Evolutionary conservation across 2,113 vertebrate species (phyloP), one percentile per base, ranked within the genome.

Genomic region (Cheirogaleus medius): DNA sequence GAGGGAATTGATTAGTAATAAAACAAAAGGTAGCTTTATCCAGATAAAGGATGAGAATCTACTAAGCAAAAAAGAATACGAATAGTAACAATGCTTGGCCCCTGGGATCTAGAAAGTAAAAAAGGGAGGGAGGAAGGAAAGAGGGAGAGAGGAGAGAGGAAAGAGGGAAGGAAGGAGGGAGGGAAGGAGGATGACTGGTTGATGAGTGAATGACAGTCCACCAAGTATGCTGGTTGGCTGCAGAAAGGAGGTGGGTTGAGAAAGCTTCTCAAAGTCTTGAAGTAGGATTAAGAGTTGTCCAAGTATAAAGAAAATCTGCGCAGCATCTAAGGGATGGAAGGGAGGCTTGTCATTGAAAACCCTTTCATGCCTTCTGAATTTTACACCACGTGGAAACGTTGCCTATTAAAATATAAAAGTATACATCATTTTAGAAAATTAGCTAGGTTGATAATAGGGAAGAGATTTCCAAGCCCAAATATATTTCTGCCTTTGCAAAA

Each of bases 401-500:
- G 27, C 71, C 20, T 63, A 63, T 44, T 74, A 77, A 69, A n/a
- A 74, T 54, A 91, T 47, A 71, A 95, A 96, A 69, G 58, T 84
- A 60, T 0, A 12, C 18, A 52, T 76, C 58, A 32, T 60, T 82
- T 69, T 88, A 49, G 9, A 37, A 89, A 90, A 34, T 27, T 88
- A 56, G 47, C 66, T 68, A 82, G 14, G n/a, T 44, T 91, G 27
- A 60, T 82, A 68, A 87, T 47, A 60, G 3, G 5, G 23, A 76
- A 91, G 20, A 71, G 14, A 81, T 39, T 73, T 81, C 74, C 17
- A 56, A 64, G 54, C 42, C 69, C 34, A 76, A 87, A 82, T 37
- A 37, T 3, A 25, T 63, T 77, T 12, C 13, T 20, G 58, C 25
- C 32, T 94, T 90, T 87, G 25, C 39, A 92, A 86, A 71, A 74